Base-by-base conservation (phyloP, 2,797 vertebrate species). In the Sphenopsis melanotis region DNA sequence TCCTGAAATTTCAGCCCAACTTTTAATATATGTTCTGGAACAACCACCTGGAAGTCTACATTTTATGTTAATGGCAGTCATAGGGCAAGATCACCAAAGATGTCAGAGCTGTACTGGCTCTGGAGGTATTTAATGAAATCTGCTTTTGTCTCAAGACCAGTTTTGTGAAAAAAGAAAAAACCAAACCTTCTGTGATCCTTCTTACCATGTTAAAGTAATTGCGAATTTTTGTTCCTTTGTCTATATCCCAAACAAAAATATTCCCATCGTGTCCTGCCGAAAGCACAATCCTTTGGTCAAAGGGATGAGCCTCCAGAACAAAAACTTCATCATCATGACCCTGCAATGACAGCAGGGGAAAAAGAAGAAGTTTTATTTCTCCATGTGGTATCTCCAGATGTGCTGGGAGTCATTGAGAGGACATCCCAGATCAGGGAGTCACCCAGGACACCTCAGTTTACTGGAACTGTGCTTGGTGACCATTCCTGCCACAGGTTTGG, bases 141-240 rank as follows among this genome's bases (percentile, higher is more conserved):
- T 80, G 29, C 18, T 66, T 87, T 61, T 57, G 37, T 39, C 18
- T 83, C 52, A n/a, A n/a, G 46, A 37, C 8, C 29, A 46, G 30
- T 46, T 84, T 49, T 56, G 39, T 17, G 19, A 21, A 46, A 50
- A 4, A 16, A 26, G 2, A 4, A 47, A 19, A 10, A 14, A 5
- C 2, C 44, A 61, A 69, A 77, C 30, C 36, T 44, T 50, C 37
- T 41, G 15, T 56, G 27, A 8, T 7, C 22, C 10, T 42, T 44
- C 94, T 98, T 98, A 99, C 99, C 99, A 99, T 99, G 96, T 99
- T 99, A 88, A 99, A 99, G 95, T 99, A 99, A 98, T 99, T 99
- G 68, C 99, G 98, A 81, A 99, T 99, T 98, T 99, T 99, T 71
- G 97, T 97, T 95, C 99, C 99, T 97, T 98, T 99, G 93, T 98